These are phyloP conservation scores for Clupea harengus DNA, from an alignment of 2,113 vertebrate genomes.

Conservation along the genomic window DNA sequence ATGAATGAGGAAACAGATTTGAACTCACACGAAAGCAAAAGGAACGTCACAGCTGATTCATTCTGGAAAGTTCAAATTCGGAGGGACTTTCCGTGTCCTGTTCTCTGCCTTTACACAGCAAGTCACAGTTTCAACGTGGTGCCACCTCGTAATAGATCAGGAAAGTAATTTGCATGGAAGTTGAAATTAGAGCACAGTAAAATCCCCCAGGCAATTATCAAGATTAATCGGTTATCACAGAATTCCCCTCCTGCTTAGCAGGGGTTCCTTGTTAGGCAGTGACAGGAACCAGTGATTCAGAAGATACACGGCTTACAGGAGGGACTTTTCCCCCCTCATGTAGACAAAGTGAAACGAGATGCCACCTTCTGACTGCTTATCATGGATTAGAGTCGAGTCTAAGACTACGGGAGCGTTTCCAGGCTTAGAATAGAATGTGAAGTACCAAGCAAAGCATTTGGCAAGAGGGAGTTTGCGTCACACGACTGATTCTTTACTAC, in stretches of 20 bases:
- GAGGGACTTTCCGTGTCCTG: slow-evolving; percentile 50
- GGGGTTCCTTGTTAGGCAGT: slow-evolving; percentile 47
- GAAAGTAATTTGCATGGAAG: slow-evolving; percentile 41
- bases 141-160: slow-evolving; percentile 28
- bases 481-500: not conserved
- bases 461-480: not conserved
- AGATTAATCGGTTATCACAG: slow-evolving; percentile 46
- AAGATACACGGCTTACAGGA: slow-evolving; percentile 26
- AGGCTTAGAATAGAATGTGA: not conserved
- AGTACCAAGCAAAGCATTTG: not conserved
- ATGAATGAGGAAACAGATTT: slow-evolving; percentile 12
- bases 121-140: slow-evolving; percentile 37
- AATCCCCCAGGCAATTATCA: slow-evolving; percentile 39
- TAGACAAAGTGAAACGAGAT: not conserved
- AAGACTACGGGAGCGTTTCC: not conserved
- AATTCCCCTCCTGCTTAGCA: slow-evolving; percentile 49
- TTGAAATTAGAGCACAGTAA: slow-evolving; percentile 31
- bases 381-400: not conserved
- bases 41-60: slow-evolving; percentile 27
- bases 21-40: slow-evolving; percentile 38
- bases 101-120: slow-evolving; percentile 34
- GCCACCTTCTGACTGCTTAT: slow-evolving; percentile 4
- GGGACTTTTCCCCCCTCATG: slow-evolving; percentile 40
- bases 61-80: slow-evolving; percentile 35
- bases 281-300: slow-evolving; percentile 55